phyloP scores from a whole-genome alignment of 2,888 invertebrate genomes.

The Cantharis nigra region DNA sequence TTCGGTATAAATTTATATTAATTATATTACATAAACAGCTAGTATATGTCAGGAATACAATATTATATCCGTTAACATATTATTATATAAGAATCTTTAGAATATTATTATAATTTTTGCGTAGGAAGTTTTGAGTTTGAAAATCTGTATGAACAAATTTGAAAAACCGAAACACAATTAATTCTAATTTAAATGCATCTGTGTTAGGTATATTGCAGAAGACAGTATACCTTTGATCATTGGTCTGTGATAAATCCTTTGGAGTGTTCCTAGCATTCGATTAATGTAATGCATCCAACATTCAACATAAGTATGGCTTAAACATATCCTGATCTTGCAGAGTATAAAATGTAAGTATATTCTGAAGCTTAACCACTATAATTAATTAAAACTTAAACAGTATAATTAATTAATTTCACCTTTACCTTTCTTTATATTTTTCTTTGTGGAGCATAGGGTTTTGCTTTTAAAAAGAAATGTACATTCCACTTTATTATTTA shows the following conservation, averaged over 20 bases:
- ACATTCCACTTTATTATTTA: too few relatives aligned
- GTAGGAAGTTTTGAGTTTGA: neutral
- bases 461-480: neutral
- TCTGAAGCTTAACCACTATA: neutral
- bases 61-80: neutral
- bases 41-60: neutral
- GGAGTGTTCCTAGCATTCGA: slow-evolving; percentile 45
- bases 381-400: neutral
- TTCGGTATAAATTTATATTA: too few relatives aligned
- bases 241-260: slow-evolving; percentile 37
- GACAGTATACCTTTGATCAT: slow-evolving; percentile 38
- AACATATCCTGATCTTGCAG: neutral
- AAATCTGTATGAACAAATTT: neutral
- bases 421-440: neutral
- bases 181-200: neutral
- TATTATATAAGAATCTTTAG: neutral
- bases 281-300: slow-evolving; percentile 41
- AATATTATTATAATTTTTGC: neutral
- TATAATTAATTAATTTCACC: neutral
- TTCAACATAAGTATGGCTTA: neutral
- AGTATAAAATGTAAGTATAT: neutral
- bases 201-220: slow-evolving; percentile 14
- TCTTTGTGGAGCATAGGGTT: neutral
- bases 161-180: neutral
- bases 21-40: neutral